A percentile compares a stretch with the other conserved stretches of the same genome.
Conservation (phyloP, 53 echinoderm and acorn worm genomes). For the Luidia sarsii region DNA sequence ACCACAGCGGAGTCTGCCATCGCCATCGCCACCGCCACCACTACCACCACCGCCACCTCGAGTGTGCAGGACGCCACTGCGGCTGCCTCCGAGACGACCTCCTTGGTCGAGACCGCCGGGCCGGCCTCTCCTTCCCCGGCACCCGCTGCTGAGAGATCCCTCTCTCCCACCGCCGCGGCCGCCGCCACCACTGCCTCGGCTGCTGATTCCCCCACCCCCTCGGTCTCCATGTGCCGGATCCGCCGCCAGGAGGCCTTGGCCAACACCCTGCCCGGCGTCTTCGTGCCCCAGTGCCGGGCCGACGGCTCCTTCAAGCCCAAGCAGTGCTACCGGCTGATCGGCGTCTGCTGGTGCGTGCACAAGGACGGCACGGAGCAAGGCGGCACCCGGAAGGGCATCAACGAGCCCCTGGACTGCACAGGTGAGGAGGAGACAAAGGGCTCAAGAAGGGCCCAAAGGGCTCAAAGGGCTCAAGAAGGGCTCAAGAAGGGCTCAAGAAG, state of each 20-base stretch:
- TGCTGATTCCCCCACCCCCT: background rate
- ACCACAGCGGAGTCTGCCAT: conserved; percentile 81
- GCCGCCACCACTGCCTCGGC: background rate
- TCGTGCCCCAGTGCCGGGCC: conserved; percentile 31
- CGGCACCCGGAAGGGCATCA: conserved; percentile 3
- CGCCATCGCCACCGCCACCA: conserved; percentile 81
- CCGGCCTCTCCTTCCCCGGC: background rate
- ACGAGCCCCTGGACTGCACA: conserved; percentile 28
- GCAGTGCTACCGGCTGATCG: conserved; percentile 28
- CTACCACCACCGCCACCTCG: conserved; percentile 52
- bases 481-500: too few species aligned
- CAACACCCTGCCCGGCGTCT: conserved; percentile 35
- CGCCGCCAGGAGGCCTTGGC: conserved; percentile 25
- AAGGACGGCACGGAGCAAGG: conserved; percentile 30
- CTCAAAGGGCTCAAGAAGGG: too few species aligned
- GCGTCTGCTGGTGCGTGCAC: conserved; percentile 37
- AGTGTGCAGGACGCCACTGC: background rate
- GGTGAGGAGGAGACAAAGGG: too few species aligned
- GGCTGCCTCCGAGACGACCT: background rate
- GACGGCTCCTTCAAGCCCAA: conserved; percentile 22
- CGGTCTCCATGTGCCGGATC: conserved; percentile 21
- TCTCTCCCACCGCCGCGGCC: background rate
- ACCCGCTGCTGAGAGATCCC: background rate
- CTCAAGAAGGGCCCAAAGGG: too few species aligned
- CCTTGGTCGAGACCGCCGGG: too few species aligned